Base-by-base conservation (phyloP, 2,113 vertebrate species). In the Tachysurus fulvidraco region DNA sequence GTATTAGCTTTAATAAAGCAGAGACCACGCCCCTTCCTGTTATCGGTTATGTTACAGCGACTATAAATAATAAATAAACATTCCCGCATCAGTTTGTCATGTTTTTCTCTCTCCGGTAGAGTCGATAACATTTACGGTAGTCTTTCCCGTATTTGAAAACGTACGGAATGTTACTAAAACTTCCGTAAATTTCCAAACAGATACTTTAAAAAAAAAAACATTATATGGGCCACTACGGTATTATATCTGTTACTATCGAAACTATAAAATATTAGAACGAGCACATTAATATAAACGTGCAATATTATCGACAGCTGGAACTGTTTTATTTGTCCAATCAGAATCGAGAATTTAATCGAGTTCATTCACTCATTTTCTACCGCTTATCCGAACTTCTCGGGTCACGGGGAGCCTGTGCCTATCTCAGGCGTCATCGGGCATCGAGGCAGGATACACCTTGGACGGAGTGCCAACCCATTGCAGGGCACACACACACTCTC, bases 1-100 rank as follows among this genome's bases (percentile, higher is more conserved):
- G 44, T 25, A 11, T 12, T 73, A 14, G 12, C 19, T 73, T 21
- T 44, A 36, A 44, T 9, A 17, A 44, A 21, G 6, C 4, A 2
- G 5, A 52, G 44, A 5, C 12, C 73, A 50, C 6, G 13, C 46
- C 44, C 10, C 12, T 23, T 73, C 17, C 36, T 46, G 19, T 73
- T 46, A 44, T 21, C 36, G 36, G 16, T 69, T 69, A 73, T 46
- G 28, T 36, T 36, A 64, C 21, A 73, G 19, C 44, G 13, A 44
- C 23, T 50, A 74, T 74, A 74, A 74, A 74, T 50, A 74, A 74
- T 74, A 74, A 74, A 74, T 50, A 74, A 74, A 25, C 11, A 46
- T 23, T 50, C 3, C 10, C 19, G 16, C 13, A 2, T 41, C 17
- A 10, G 46, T 52, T 77, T 77, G 25, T 52, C 11, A 50, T 50